Evolutionary conservation across 2,113 vertebrate species (phyloP).

Genomic region (Halcyon malimbica): DNA sequence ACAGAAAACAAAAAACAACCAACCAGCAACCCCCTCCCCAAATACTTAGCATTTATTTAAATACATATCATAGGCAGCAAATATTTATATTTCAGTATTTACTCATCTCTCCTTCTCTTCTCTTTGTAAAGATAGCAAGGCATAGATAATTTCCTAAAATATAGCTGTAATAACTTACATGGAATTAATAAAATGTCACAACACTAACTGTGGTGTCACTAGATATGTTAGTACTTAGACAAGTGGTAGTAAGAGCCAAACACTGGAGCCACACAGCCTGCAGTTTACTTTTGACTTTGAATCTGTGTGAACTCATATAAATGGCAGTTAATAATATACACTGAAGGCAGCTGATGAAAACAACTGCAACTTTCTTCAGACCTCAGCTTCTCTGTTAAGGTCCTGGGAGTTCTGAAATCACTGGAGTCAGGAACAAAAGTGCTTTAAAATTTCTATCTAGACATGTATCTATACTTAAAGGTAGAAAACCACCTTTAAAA

Average conservation of each 20-base stretch:
- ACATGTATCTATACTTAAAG: not conserved
- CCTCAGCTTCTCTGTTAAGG: not conserved
- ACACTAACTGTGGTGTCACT: not conserved
- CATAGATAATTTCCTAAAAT: not conserved
- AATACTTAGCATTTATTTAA: not conserved
- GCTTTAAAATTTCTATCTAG: not conserved
- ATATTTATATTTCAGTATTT: not conserved
- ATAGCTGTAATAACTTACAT: not conserved
- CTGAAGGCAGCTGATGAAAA: not conserved
- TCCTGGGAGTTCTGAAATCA: not conserved
- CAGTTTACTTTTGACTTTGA: not conserved
- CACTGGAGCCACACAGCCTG: not conserved
- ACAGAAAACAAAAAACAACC: no score
- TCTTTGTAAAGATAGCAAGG: not conserved
- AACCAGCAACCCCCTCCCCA: not conserved
- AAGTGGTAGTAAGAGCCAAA: not conserved
- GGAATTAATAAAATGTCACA: not conserved
- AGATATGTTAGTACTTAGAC: not conserved
- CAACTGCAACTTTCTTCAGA: not conserved
- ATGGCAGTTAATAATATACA: not conserved
- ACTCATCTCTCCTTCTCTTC: not conserved
- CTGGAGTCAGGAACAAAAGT: not conserved
- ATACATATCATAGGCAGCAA: not conserved
- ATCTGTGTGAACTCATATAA: not conserved
- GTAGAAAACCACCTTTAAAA: not conserved